These are phyloP conservation scores for Chaetops frenatus DNA, from an alignment of 2,113 vertebrate genomes.

Conservation along the genomic window DNA sequence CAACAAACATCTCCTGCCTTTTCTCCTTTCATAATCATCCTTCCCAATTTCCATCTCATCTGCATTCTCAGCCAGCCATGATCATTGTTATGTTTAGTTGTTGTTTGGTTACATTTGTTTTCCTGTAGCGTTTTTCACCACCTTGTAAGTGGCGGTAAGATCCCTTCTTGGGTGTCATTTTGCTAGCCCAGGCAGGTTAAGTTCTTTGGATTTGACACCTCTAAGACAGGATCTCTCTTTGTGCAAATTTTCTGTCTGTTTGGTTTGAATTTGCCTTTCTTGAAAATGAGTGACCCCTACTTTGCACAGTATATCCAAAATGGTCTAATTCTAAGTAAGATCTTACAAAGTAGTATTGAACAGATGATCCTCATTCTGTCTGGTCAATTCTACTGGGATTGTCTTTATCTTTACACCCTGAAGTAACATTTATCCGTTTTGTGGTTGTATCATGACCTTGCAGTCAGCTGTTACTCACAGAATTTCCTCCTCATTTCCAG, in stretches of 20 bases:
- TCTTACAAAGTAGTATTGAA: neutral
- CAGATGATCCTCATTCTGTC: neutral
- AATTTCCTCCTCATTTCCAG: neutral
- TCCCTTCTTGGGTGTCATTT: neutral
- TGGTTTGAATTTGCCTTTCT: neutral
- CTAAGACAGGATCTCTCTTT: neutral
- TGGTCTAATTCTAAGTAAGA: no score
- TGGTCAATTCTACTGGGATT: neutral
- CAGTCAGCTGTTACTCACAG: neutral
- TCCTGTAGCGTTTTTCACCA: neutral
- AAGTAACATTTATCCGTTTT: fast-evolving
- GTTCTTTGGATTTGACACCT: neutral
- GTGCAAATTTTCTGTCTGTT: neutral
- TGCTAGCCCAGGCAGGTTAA: neutral
- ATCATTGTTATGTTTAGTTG: neutral
- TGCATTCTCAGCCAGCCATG: neutral
- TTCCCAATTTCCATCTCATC: neutral
- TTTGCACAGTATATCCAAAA: neutral
- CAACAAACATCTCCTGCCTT: neutral
- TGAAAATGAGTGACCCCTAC: neutral
- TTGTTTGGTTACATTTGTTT: neutral
- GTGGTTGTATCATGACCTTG: neutral
- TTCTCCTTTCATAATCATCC: neutral
- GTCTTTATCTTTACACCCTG: neutral
- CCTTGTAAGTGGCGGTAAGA: neutral